A percentile compares a stretch with the other conserved stretches of the same genome.
phyloP scores from a whole-genome alignment of 2,113 vertebrate genomes.

The Nerophis ophidion region DNA sequence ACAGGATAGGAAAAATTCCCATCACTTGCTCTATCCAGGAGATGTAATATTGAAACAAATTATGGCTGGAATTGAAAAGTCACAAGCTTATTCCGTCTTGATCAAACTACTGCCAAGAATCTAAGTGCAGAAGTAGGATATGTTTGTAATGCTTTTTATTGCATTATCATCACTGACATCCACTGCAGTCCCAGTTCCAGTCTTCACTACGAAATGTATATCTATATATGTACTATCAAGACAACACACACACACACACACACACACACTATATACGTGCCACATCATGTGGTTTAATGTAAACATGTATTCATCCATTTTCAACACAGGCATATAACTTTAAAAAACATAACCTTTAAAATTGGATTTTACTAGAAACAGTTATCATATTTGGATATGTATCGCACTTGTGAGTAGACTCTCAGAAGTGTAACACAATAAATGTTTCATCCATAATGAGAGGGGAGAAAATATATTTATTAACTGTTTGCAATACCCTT shows the following conservation, averaged over 20 bases:
- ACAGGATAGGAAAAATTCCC: slow-evolving; percentile 85
- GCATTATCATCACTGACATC: slow-evolving; percentile 93
- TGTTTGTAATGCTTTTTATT: slow-evolving; percentile 86
- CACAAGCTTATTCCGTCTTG: slow-evolving; percentile 96
- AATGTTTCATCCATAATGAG: too few relatives aligned
- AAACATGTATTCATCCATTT: background rate
- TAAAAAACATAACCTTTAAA: background rate
- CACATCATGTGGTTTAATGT: background rate
- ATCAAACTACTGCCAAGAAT: slow-evolving; percentile 95
- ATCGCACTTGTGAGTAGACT: too few relatives aligned
- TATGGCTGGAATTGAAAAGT: slow-evolving; percentile 99
- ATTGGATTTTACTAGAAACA: too few relatives aligned
- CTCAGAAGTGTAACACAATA: too few relatives aligned
- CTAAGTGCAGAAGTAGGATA: slow-evolving; percentile 87
- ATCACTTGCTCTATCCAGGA: slow-evolving; percentile 86
- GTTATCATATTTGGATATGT: too few relatives aligned
- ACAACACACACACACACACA: slow-evolving; percentile 7
- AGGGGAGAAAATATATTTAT: too few relatives aligned
- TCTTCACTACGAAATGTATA: slow-evolving; percentile 42
- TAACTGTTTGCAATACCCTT: too few relatives aligned
- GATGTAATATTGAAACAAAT: slow-evolving; percentile 99
- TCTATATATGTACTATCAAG: slow-evolving; percentile 24
- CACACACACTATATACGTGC: background rate
- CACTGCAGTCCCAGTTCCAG: slow-evolving; percentile 47
- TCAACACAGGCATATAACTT: too few relatives aligned